Percentiles rank a stretch among this genome's conserved stretches.
Evolutionary conservation across 2,888 invertebrate genomes (phyloP).

Genomic region (Calephelis perditalis): DNA sequence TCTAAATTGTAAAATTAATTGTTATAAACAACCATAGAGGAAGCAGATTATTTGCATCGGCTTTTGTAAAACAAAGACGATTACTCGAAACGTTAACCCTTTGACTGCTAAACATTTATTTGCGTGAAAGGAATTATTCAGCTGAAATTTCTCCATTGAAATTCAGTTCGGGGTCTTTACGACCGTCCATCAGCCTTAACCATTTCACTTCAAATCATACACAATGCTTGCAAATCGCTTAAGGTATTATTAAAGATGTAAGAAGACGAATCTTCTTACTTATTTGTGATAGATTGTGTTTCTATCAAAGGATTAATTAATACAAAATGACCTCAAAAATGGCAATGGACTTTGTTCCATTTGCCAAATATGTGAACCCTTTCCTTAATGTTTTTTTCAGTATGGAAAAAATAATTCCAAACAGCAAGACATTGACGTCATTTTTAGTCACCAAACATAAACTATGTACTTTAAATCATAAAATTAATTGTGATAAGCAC

Average conservation of each 20-base stretch:
- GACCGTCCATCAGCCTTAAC: conserved; percentile 1
- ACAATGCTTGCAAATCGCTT: neutral
- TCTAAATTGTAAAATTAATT: neutral
- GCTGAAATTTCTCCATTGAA: conserved; percentile 6
- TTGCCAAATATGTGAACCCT: too few relatives aligned
- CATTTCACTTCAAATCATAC: conserved; percentile 2
- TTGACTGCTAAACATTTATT: conserved; percentile 18
- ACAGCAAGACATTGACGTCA: too few relatives aligned
- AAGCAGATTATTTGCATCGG: conserved; percentile 3
- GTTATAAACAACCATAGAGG: neutral
- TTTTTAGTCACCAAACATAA: too few relatives aligned
- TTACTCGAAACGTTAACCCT: conserved; percentile 17
- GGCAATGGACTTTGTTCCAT: too few relatives aligned
- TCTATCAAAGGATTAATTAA: too few relatives aligned
- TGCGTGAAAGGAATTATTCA: conserved; percentile 11
- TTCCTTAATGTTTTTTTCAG: too few relatives aligned
- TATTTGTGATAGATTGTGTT: too few relatives aligned
- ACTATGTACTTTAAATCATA: too few relatives aligned
- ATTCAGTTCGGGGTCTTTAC: conserved; percentile 10
- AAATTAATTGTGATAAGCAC: neutral
- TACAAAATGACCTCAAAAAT: too few relatives aligned
- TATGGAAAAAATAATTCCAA: too few relatives aligned
- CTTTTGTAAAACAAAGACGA: conserved; percentile 5
- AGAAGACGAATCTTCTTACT: too few relatives aligned
- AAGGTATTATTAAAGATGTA: too few relatives aligned